Conservation (phyloP, 2,797 vertebrate species). For the Ctenopoma kingsleyae region DNA sequence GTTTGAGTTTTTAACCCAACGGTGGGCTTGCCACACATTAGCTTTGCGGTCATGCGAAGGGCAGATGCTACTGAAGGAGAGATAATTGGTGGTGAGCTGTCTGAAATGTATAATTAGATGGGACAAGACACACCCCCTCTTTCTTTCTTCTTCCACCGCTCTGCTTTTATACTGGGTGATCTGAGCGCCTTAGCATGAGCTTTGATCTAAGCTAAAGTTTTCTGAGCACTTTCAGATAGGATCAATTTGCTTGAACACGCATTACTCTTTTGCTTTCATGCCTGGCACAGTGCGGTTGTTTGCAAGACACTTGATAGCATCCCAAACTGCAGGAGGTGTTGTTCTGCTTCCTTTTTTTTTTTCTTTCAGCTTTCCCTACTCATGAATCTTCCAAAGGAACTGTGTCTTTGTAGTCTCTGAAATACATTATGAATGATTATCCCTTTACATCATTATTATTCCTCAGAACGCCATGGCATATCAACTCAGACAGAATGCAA, state of each 20-base stretch:
- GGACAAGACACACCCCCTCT: slow-evolving; percentile 83
- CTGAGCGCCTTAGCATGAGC: slow-evolving; percentile 80
- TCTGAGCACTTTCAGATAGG: slow-evolving; percentile 82
- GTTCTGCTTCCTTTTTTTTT: slow-evolving; percentile 40
- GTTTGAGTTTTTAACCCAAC: slow-evolving; percentile 64
- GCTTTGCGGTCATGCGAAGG: slow-evolving; percentile 84
- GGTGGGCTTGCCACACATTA: slow-evolving; percentile 77
- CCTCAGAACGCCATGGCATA: slow-evolving; percentile 65
- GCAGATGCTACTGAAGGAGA: slow-evolving; percentile 85
- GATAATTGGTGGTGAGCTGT: slow-evolving; percentile 87
- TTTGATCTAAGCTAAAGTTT: slow-evolving; percentile 86
- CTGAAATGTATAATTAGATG: slow-evolving; percentile 88
- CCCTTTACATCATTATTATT: slow-evolving; percentile 73
- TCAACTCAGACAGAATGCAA: slow-evolving; percentile 65
- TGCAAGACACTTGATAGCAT: slow-evolving; percentile 54
- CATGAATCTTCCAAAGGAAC: slow-evolving; percentile 55
- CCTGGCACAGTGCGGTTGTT: slow-evolving; percentile 61
- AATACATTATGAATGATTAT: slow-evolving; percentile 70
- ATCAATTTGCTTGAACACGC: slow-evolving; percentile 84
- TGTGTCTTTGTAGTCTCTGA: slow-evolving; percentile 69
- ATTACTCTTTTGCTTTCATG: slow-evolving; percentile 73
- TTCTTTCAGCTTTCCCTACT: slow-evolving; percentile 44
- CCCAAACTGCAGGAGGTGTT: slow-evolving; percentile 66
- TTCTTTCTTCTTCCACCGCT: slow-evolving; percentile 56
- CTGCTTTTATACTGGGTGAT: slow-evolving; percentile 75